These are phyloP conservation scores for Glyphotaelius pellucidus DNA, from an alignment of 2,888 invertebrate species.

Conservation along the genomic window DNA sequence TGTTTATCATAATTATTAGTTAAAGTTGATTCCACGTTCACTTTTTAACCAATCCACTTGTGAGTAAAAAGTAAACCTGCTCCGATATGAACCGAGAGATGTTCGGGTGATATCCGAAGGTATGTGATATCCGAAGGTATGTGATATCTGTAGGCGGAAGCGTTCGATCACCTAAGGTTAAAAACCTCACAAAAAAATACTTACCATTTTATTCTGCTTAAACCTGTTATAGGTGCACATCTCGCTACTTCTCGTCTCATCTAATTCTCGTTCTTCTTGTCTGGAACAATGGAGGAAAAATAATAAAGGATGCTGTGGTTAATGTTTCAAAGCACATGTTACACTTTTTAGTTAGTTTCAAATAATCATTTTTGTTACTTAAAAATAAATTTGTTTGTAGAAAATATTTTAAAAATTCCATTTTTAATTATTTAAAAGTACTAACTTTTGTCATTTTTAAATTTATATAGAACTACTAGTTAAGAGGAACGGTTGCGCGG, in stretches of 20 bases:
- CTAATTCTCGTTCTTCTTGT: neutral
- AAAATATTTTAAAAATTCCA: no score
- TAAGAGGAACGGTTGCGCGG: no score
- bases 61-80: slow-evolving; percentile 33
- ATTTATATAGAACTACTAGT: no score
- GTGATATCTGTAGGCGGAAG: slow-evolving; percentile 29
- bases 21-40: slow-evolving; percentile 29
- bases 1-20: slow-evolving; percentile 11
- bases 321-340: neutral
- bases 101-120: slow-evolving; percentile 25
- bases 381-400: no score
- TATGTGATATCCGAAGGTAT: neutral
- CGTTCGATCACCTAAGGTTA: slow-evolving; percentile 57
- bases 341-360: neutral
- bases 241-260: neutral
- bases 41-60: slow-evolving; percentile 29
- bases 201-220: slow-evolving; percentile 65
- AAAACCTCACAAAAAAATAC: slow-evolving; percentile 65
- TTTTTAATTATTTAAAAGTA: no score
- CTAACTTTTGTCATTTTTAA: no score
- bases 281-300: neutral
- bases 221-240: slow-evolving; percentile 56
- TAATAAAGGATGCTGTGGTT: neutral
- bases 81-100: slow-evolving; percentile 12
- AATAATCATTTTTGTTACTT: neutral